phyloP scores from a whole-genome alignment of 2,888 invertebrate genomes.

The Corbicula japonica region DNA sequence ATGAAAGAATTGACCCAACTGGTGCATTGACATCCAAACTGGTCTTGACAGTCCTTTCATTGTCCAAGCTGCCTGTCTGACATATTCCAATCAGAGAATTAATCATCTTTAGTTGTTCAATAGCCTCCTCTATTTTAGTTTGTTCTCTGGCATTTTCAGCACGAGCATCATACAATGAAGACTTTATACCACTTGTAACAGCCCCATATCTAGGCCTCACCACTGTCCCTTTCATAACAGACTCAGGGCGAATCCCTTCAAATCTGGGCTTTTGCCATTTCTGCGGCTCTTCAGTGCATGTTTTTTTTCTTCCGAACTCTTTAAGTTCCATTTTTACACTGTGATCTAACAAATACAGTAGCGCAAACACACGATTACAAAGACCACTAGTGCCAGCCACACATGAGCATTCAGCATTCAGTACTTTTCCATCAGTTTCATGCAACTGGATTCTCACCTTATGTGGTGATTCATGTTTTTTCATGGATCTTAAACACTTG shows the following conservation, averaged over 20 bases:
- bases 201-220: slow-evolving; percentile 9
- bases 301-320: not conserved
- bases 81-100: slow-evolving; percentile 16
- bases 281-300: slow-evolving; percentile 5
- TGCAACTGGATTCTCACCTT: not conserved
- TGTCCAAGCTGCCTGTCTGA: slow-evolving; percentile 2
- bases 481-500: slow-evolving; percentile 15
- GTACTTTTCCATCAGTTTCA: not conserved
- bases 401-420: slow-evolving; percentile 13
- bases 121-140: not conserved
- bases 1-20: slow-evolving; percentile 9
- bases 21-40: slow-evolving; percentile 1
- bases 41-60: not conserved
- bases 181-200: not conserved
- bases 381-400: slow-evolving; percentile 18
- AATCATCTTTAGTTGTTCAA: not conserved
- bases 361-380: slow-evolving; percentile 29
- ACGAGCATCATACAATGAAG: slow-evolving; percentile 18
- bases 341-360: slow-evolving; percentile 9
- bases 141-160: not conserved
- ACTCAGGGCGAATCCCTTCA: slow-evolving; percentile 17
- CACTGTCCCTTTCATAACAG: not conserved
- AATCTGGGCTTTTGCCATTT: not conserved
- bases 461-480: slow-evolving; percentile 23
- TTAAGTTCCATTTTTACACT: not conserved